These are phyloP conservation scores for Holothuria scabra DNA, from an alignment of 53 echinoderm and acorn worm species.

Conservation along the genomic window DNA sequence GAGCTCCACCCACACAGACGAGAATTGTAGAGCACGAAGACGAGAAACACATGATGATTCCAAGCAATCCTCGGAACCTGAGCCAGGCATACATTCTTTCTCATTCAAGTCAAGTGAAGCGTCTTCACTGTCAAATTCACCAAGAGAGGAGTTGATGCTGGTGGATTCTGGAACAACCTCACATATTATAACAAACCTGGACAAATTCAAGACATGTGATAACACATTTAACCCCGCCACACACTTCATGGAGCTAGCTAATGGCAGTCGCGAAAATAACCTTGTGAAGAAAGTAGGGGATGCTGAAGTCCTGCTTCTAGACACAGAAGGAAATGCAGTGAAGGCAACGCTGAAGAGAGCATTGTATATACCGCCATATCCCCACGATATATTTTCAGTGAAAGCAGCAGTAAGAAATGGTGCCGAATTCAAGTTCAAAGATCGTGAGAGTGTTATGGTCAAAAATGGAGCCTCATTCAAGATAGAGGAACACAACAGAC, in stretches of 20 bases:
- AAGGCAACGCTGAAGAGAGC: constrained; percentile 19
- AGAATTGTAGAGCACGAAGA: not conserved
- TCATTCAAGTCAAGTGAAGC: not conserved
- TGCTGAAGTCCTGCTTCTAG: constrained; percentile 20
- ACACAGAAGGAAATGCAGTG: constrained; percentile 9
- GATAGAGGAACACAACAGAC: constrained; percentile 4
- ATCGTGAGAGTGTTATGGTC: not conserved
- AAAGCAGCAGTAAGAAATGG: constrained; percentile 42
- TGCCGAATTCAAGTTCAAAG: constrained; percentile 28
- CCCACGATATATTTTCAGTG: constrained; percentile 57
- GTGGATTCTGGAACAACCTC: constrained; percentile 54
- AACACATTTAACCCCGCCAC: constrained; percentile 13
- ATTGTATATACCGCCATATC: constrained; percentile 50
- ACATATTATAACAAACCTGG: constrained; percentile 47
- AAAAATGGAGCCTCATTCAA: constrained; percentile 15
- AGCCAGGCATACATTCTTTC: not conserved
- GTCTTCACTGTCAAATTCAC: not conserved
- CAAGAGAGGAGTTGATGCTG: not conserved
- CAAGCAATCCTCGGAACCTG: not conserved
- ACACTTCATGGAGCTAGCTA: constrained; percentile 33
- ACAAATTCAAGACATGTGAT: constrained; percentile 28
- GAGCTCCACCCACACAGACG: not conserved
- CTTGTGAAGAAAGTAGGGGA: constrained; percentile 39
- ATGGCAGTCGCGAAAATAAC: too few relatives aligned
- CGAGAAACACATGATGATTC: not conserved